Conservation (phyloP, 2,113 vertebrate genomes). For the Electrona antarctica region DNA sequence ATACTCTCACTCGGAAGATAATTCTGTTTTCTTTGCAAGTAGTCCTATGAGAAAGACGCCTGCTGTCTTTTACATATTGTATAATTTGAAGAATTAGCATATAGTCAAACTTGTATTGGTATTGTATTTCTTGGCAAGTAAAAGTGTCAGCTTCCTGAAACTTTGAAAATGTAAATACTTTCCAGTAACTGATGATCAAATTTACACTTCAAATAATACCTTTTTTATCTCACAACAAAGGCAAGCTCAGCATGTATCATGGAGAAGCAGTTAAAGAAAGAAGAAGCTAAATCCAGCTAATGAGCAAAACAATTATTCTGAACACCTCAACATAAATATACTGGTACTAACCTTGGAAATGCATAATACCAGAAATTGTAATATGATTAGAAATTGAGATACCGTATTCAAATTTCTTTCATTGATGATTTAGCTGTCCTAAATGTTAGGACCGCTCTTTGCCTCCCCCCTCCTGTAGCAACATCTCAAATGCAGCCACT, state of each 20-base stretch:
- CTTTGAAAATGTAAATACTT: background rate
- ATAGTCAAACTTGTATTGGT: conserved; percentile 17
- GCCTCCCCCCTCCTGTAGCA: background rate
- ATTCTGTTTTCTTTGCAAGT: too few relatives aligned
- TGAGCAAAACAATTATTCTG: conserved; percentile 3
- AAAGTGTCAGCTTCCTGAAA: background rate
- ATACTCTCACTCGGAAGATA: background rate
- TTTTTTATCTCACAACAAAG: conserved; percentile 12
- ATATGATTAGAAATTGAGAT: too few relatives aligned
- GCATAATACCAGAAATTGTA: background rate
- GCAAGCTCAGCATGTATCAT: background rate
- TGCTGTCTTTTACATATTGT: too few relatives aligned
- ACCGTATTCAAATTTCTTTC: too few relatives aligned
- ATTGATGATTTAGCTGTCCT: too few relatives aligned
- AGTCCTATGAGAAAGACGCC: too few relatives aligned
- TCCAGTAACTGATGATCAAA: background rate
- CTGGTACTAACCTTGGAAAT: background rate
- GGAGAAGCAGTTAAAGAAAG: background rate
- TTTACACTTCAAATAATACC: conserved; percentile 9
- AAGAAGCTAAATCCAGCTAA: background rate
- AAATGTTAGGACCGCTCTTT: background rate
- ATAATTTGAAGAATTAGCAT: conserved; percentile 7
- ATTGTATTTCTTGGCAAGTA: background rate
- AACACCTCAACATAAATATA: background rate
- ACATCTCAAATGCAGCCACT: conserved; percentile 13